These are phyloP conservation scores for Ophiodon elongatus DNA, from an alignment of 2,113 vertebrate species.

Conservation along the genomic window DNA sequence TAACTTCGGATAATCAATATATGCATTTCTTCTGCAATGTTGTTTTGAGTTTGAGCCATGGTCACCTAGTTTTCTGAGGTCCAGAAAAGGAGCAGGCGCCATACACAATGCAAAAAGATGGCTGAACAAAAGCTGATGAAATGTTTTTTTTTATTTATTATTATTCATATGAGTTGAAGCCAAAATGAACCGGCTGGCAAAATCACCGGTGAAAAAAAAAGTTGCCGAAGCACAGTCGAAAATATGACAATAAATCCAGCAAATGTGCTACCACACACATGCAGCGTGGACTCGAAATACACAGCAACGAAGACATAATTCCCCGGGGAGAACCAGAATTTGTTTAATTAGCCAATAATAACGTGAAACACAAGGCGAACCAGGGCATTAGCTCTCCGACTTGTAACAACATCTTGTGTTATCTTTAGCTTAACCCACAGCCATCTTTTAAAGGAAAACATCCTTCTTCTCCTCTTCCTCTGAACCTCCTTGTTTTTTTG, in stretches of 20 bases:
- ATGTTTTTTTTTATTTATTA: slow-evolving; percentile 13
- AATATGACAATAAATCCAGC: slow-evolving; percentile 32
- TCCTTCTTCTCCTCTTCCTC: slow-evolving; percentile 33
- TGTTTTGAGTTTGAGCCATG: slow-evolving; percentile 17
- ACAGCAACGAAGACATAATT: slow-evolving; percentile 16
- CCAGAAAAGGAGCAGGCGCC: not conserved
- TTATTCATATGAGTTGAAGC: slow-evolving; percentile 17
- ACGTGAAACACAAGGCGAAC: slow-evolving; percentile 32
- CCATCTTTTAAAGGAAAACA: slow-evolving; percentile 59
- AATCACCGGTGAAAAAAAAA: slow-evolving; percentile 7
- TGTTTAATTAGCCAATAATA: slow-evolving; percentile 43
- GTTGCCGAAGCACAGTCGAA: slow-evolving; percentile 2
- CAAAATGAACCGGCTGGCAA: not conserved
- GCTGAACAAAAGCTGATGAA: slow-evolving; percentile 27
- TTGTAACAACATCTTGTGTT: slow-evolving; percentile 24
- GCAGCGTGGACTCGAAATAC: not conserved
- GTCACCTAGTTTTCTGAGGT: slow-evolving; percentile 27
- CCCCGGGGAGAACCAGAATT: slow-evolving; percentile 19
- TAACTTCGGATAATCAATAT: slow-evolving; percentile 23
- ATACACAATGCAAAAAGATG: slow-evolving; percentile 6
- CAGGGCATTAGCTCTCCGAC: slow-evolving; percentile 23
- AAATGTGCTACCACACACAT: slow-evolving; percentile 25
- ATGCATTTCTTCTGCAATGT: slow-evolving; percentile 16
- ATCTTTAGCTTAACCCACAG: slow-evolving; percentile 62
- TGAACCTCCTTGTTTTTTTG: slow-evolving; percentile 57